Conservation (phyloP, 2,113 vertebrate species). For the Hyaena hyaena region DNA sequence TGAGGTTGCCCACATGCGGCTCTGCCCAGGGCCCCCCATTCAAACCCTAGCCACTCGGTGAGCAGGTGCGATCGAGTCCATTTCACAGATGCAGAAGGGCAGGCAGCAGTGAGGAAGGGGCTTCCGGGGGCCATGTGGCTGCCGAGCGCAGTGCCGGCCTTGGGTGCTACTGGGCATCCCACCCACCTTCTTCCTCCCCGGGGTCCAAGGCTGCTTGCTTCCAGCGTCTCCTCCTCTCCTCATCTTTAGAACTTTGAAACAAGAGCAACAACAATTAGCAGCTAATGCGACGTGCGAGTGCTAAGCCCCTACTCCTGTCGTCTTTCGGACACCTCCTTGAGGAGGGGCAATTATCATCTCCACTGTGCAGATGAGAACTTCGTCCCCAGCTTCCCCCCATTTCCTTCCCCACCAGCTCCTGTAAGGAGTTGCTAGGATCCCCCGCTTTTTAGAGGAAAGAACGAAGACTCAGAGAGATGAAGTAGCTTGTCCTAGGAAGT, state of each 20-base stretch:
- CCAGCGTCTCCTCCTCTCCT: background rate
- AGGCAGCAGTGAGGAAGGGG: background rate
- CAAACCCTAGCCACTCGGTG: background rate
- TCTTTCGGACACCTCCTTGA: background rate
- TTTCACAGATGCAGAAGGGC: background rate
- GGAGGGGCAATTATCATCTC: rapidly evolving
- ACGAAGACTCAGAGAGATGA: background rate
- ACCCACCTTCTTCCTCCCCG: background rate
- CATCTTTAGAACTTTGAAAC: background rate
- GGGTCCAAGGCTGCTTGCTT: background rate
- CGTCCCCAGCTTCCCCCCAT: background rate
- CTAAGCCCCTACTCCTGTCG: rapidly evolving
- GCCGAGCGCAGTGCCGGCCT: rapidly evolving
- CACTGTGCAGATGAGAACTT: background rate
- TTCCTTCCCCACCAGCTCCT: background rate
- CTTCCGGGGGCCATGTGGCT: rapidly evolving
- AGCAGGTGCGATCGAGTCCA: background rate
- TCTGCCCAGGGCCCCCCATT: background rate
- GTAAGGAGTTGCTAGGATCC: rapidly evolving
- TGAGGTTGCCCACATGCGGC: background rate
- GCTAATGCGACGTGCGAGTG: background rate
- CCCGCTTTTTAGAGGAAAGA: background rate
- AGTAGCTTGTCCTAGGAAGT: background rate
- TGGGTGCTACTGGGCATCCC: background rate
- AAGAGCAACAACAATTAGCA: no score